Evolutionary conservation across 2,888 invertebrate species (phyloP), one percentile per base, ranked within the genome.

Genomic region (Beris morrisii): DNA sequence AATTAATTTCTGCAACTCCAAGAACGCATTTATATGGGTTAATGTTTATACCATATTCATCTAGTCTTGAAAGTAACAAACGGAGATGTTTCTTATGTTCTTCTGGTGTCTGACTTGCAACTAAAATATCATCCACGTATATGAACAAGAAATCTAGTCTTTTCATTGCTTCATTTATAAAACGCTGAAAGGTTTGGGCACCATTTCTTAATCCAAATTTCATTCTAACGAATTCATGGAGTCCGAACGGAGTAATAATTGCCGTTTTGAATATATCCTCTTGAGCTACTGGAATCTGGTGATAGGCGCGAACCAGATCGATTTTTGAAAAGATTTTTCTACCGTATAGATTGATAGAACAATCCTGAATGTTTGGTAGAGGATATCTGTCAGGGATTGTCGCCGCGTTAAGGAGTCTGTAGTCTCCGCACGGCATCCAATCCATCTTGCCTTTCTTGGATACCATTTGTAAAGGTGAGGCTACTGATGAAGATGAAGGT

Each of bases 181-280:
- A 66, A 5, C 65, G 15, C 13, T 68, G 68, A 58, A 68, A 68
- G n/a, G 1, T 56, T 69, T 31, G 59, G 55, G 63, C 45, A 48
- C 7, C 38, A 5, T 9, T 38, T 38, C 9, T 38, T 38, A 9
- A 38, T 0, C 77, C 77, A 63, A 77, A 78, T 4, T 74, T 69
- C 77, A 77, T 77, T 5, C 55, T 38, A 0, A 70, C 22, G 64
- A 72, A 76, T 66, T 77, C 77, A 58, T 72, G 78, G 6, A 67
- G 32, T 4, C 66, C 59, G 15, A 65, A 65, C 6, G 65, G 57
- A 32, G 65, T 65, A 0, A 43, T 52, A 7, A 65, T 22, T 22
- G 3, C 22, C 3, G 22, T 22, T 22, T 22, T 22, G 22, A 2
- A 22, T 22, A 22, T 22, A 22, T 22, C 22, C 1, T 22, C 22